A percentile compares a stretch with the other conserved stretches of the same genome.
These are phyloP conservation scores for Euura saliciscinereae DNA, from an alignment of 1,140 invertebrate species.

Conservation along the genomic window DNA sequence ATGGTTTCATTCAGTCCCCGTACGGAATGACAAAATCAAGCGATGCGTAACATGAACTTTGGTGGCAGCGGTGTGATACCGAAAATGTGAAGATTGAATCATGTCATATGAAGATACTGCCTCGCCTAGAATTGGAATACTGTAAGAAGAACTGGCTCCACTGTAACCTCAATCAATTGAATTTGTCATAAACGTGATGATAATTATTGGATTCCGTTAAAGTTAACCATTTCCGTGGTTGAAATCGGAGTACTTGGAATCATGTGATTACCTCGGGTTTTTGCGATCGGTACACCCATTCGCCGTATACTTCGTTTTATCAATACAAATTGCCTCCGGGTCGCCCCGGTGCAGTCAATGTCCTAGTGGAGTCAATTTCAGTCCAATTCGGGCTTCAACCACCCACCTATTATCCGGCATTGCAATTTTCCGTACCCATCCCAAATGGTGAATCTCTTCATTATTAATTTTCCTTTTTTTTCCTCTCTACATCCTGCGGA, in stretches of 20 bases:
- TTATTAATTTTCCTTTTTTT: too few species aligned
- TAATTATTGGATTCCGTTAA: background rate
- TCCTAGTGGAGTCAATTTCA: background rate
- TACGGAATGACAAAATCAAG: too few species aligned
- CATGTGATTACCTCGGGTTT: background rate
- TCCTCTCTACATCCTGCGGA: too few species aligned
- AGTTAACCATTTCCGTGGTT: too few species aligned
- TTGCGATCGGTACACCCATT: background rate
- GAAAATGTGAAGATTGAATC: background rate
- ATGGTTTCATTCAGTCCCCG: too few species aligned
- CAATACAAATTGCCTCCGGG: background rate
- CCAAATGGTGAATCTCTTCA: too few species aligned
- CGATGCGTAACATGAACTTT: background rate
- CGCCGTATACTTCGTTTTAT: constrained; percentile 4
- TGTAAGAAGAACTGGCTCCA: too few species aligned
- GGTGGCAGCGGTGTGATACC: background rate
- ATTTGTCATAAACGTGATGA: background rate
- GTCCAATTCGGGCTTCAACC: background rate
- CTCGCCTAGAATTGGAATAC: too few species aligned
- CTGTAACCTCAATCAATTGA: background rate
- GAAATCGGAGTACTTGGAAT: background rate
- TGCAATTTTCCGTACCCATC: background rate
- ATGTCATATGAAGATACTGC: too few species aligned
- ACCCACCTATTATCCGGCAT: background rate
- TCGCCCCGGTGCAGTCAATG: background rate